These are phyloP conservation scores for Drosophila demipolita DNA, from an alignment of 2,888 invertebrate species.

Conservation along the genomic window DNA sequence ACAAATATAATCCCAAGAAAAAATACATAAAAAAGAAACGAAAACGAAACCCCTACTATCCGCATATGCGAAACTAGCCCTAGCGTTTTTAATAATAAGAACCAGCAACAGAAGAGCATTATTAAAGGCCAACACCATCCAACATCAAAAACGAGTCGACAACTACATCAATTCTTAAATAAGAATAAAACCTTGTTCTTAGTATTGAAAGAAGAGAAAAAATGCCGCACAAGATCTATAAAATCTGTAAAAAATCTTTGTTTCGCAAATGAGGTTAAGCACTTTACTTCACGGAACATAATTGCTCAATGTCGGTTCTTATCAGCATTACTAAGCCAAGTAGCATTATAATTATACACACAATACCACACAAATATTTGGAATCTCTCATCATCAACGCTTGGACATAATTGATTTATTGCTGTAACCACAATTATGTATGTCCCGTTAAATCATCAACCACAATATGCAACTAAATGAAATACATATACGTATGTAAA, in stretches of 20 bases:
- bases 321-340: constrained; percentile 40
- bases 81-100: constrained; percentile 45
- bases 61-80: constrained; percentile 38
- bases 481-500: constrained; percentile 38
- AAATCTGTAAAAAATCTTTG: constrained; percentile 18
- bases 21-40: constrained; percentile 25
- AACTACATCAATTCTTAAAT: constrained; percentile 5
- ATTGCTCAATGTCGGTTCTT: constrained; percentile 47
- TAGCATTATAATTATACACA: constrained; percentile 26
- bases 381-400: constrained; percentile 38
- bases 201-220: constrained; percentile 5
- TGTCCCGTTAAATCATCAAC: constrained; percentile 19
- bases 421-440: constrained; percentile 42
- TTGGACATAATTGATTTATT: constrained; percentile 28
- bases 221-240: constrained; percentile 19
- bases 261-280: constrained; percentile 16
- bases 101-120: constrained; percentile 17
- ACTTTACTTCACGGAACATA: constrained; percentile 9
- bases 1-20: constrained; percentile 21
- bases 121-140: background rate
- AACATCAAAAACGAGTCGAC: constrained; percentile 20
- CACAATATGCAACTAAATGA: constrained; percentile 29
- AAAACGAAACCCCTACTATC: constrained; percentile 34
- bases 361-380: constrained; percentile 27
- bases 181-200: constrained; percentile 10